Base-by-base conservation (phyloP, 2,113 vertebrate genomes). In the Panthera tigris region DNA sequence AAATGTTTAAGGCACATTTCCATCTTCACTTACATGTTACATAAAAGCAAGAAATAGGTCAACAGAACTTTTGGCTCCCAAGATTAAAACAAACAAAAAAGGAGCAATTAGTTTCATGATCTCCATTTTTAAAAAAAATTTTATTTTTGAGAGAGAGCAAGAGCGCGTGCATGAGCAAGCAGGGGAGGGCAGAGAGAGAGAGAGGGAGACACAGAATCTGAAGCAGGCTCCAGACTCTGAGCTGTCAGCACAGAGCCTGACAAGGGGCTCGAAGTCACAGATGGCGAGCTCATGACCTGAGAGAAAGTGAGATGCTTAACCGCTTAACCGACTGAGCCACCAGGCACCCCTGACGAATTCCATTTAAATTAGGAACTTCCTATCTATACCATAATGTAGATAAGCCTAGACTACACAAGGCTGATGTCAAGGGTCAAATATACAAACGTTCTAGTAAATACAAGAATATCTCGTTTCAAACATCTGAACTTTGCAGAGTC, bases 21-120 rank as follows among this genome's bases (percentile, higher is more conserved):
- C 23, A 83, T 73, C 18, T 92, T 95, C 19, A 90, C 9, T 95
- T 78, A 78, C 29, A 73, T 10, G 11, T 82, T 86, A 76, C 74
- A 63, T 90, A 36, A 95, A 85, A 96, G 74, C 66, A 83, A 87
- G 45, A 78, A 91, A 81, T 21, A 79, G 57, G 15, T 78, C 73
- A 81, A 91, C 89, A 50, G 31, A 93, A 80, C 14, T 76, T 90
- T 57, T 52, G 57, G 57, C 66, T 80, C 41, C 12, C 33, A 78
- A 93, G 66, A 93, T 33, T 65, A 78, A 94, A 95, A 89, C 88
- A 84, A 89, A 81, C 9, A 63, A 80, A 89, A 55, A 85, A 48
- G 48, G 21, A 94, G 19, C 41, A 69, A 74, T 52, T 31, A 41
- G 39, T 86, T 92, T 82, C 61, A 86, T 23, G 12, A 50, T 21